Evolutionary conservation across 2,888 invertebrate genomes (phyloP).

Genomic region (Villa cingulata): DNA sequence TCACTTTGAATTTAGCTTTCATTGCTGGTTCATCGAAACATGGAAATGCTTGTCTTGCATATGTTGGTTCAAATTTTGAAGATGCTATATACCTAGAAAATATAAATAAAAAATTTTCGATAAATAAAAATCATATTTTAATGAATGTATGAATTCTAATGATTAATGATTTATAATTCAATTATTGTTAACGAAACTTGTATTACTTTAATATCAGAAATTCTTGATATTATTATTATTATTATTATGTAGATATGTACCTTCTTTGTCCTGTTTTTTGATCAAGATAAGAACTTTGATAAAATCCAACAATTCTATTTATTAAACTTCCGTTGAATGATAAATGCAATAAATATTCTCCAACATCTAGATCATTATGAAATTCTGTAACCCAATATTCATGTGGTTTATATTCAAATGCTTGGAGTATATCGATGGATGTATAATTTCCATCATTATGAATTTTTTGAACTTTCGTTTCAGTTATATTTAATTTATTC

Average conservation of each 20-base stretch:
- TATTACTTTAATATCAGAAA: too few species aligned
- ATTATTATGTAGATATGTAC: too few species aligned
- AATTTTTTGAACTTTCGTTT: constrained; percentile 31
- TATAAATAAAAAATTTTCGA: too few species aligned
- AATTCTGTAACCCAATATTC: constrained; percentile 36
- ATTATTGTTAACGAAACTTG: neutral
- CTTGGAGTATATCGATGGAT: constrained; percentile 20
- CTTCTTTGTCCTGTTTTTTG: constrained; percentile 25
- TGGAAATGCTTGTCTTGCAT: constrained; percentile 84
- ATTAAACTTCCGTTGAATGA: constrained; percentile 54
- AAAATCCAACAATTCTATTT: constrained; percentile 60
- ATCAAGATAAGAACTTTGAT: constrained; percentile 49
- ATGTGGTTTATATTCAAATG: constrained; percentile 26
- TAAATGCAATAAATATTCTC: constrained; percentile 42
- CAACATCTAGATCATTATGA: constrained; percentile 24
- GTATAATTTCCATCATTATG: constrained; percentile 20
- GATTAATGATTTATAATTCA: neutral
- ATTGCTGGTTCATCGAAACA: constrained; percentile 90
- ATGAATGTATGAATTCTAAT: too few species aligned
- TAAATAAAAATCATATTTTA: too few species aligned
- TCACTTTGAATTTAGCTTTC: constrained; percentile 73
- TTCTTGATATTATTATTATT: too few species aligned
- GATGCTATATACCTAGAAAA: constrained; percentile 61
- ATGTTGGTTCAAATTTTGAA: constrained; percentile 90
- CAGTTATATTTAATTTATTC: constrained; percentile 37